Conservation (phyloP, 1,140 invertebrate species). For the Pseudomyrmex concolor region DNA sequence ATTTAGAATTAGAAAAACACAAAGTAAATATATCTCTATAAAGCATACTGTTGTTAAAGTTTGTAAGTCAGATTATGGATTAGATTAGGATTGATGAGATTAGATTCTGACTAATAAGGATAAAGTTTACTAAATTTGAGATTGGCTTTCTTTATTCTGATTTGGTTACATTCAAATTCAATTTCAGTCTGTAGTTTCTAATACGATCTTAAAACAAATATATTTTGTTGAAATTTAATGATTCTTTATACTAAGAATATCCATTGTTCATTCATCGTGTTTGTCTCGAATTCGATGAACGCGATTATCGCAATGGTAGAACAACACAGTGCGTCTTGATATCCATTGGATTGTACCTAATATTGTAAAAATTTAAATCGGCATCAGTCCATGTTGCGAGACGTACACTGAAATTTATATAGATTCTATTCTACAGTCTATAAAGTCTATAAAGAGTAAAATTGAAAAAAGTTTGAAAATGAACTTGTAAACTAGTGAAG, state of each 20-base stretch:
- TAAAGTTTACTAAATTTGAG: too few species aligned
- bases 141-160: too few species aligned
- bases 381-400: conserved; percentile 58
- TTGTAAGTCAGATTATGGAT: too few species aligned
- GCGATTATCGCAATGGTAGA: conserved; percentile 32
- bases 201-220: background rate
- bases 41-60: too few species aligned
- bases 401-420: conserved; percentile 53
- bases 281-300: conserved; percentile 5
- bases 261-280: conserved; percentile 43
- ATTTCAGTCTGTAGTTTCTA: too few species aligned
- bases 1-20: background rate
- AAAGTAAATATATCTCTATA: too few species aligned
- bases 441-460: conserved; percentile 2
- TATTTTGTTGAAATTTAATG: conserved; percentile 6
- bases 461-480: background rate
- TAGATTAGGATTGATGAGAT: too few species aligned
- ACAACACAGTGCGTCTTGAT: conserved; percentile 54
- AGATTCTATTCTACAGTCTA: background rate
- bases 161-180: too few species aligned
- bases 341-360: conserved; percentile 66
- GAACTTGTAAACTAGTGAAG: background rate
- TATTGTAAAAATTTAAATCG: background rate
- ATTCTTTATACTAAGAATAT: background rate
- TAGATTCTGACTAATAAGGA: too few species aligned